Evolutionary conservation across 1,140 invertebrate genomes (phyloP).

Genomic region (Acromyrmex heyeri): DNA sequence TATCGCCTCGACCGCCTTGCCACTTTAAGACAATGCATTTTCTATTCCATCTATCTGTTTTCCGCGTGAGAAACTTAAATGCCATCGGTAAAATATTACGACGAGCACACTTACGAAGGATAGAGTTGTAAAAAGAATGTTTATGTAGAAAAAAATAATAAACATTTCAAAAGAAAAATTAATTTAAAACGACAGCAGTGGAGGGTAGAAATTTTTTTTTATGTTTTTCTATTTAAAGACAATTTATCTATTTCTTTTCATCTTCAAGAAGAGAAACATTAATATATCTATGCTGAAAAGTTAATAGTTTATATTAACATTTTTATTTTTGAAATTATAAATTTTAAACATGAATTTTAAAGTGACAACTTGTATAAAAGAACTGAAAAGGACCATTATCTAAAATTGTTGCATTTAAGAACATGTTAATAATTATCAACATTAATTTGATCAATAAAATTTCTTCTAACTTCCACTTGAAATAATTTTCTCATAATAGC

Average conservation of each 20-base stretch:
- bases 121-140: constrained; percentile 30
- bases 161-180: not conserved
- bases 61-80: constrained; percentile 66
- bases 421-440: constrained; percentile 32
- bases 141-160: constrained; percentile 30
- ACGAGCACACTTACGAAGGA: constrained; percentile 53
- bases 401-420: not conserved
- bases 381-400: not conserved
- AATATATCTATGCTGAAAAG: not conserved
- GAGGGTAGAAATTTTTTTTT: not conserved
- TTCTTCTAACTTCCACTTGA: not conserved
- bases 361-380: not conserved
- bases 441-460: constrained; percentile 22
- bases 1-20: constrained; percentile 29
- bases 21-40: constrained; percentile 77
- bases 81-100: constrained; percentile 73
- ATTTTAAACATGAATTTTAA: not conserved
- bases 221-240: not conserved
- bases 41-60: constrained; percentile 62
- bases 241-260: not conserved
- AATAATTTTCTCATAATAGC: constrained; percentile 40
- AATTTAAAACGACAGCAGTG: constrained; percentile 5
- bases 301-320: not conserved
- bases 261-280: not conserved
- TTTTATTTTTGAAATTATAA: not conserved